Evolutionary conservation across 2,113 vertebrate genomes (phyloP), one percentile per base, ranked within the genome.

Genomic region (Xyliphius kryptos): DNA sequence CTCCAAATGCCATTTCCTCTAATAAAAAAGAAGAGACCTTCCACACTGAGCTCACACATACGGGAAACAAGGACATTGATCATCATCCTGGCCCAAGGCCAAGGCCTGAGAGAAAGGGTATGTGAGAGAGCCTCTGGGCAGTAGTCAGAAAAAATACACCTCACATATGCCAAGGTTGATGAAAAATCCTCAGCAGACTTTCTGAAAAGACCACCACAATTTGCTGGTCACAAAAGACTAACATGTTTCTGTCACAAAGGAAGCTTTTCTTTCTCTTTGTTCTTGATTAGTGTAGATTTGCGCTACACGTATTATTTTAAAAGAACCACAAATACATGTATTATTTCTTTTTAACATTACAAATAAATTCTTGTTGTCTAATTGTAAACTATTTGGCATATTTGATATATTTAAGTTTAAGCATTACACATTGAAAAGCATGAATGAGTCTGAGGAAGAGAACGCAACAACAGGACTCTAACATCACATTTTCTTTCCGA

Each of bases 71-170:
- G 81, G 80, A 81, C 78, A 67, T 84, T 88, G 89, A 91, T 84
- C 90, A 89, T 91, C 87, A 87, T 73, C 46, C 80, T 92, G 93
- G 89, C 88, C 73, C 73, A 3, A 56, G 76, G 88, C 88, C 89
- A 92, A 86, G 63, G 73, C 67, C 53, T 49, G 65, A 79, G 79
- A 80, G 77, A 79, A 81, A 79, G 55, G 62, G 44, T 52, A 0
- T 48, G 60, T 65, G 57, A 71, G 74, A 78, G 36, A n/a, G n/a
- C 36, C 21, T 71, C 76, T 76, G 75, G 79, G 82, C 76, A 63
- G 67, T 70, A 80, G 78, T 84, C 82, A 16, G n/a, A 17, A 50
- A 85, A 85, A 84, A 60, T 75, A 82, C 66, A 71, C 76, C 76
- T 19, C n/a, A 67, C 68, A 85, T 82, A 90, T 82, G 81, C 86